phyloP scores from a whole-genome alignment of 2,888 invertebrate genomes.

The Lithophane socia region DNA sequence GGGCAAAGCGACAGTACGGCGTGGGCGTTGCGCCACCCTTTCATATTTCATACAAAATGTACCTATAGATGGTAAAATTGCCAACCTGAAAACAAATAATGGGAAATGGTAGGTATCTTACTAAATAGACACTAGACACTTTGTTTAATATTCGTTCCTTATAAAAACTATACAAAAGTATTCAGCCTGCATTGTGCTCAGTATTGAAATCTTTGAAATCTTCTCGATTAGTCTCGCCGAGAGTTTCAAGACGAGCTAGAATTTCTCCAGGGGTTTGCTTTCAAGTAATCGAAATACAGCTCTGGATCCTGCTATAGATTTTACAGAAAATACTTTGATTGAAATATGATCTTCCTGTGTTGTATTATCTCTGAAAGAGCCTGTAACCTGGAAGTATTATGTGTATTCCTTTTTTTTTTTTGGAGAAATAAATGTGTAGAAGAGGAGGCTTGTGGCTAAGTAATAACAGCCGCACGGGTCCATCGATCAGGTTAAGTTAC shows the following conservation, averaged over 20 bases:
- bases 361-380: not conserved
- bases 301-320: not conserved
- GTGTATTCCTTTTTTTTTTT: not conserved
- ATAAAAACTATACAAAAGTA: constrained; percentile 23
- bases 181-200: not conserved
- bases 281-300: constrained; percentile 36
- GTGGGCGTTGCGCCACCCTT: too few relatives aligned
- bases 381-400: too few relatives aligned
- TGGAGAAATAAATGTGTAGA: too few relatives aligned
- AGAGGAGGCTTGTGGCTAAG: too few relatives aligned
- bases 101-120: not conserved
- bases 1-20: too few relatives aligned
- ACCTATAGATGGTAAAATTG: not conserved
- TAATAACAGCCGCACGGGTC: too few relatives aligned
- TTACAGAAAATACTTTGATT: constrained; percentile 4
- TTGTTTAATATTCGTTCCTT: constrained; percentile 15
- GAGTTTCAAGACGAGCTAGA: constrained; percentile 8
- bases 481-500: too few relatives aligned
- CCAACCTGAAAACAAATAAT: too few relatives aligned
- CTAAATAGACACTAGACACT: not conserved
- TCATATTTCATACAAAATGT: too few relatives aligned
- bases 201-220: constrained; percentile 36
- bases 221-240: constrained; percentile 27
- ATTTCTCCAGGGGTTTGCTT: constrained; percentile 45
- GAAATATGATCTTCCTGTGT: constrained; percentile 8